Evolutionary conservation across 1,140 invertebrate species (phyloP).

Genomic region (Diprion similis): DNA sequence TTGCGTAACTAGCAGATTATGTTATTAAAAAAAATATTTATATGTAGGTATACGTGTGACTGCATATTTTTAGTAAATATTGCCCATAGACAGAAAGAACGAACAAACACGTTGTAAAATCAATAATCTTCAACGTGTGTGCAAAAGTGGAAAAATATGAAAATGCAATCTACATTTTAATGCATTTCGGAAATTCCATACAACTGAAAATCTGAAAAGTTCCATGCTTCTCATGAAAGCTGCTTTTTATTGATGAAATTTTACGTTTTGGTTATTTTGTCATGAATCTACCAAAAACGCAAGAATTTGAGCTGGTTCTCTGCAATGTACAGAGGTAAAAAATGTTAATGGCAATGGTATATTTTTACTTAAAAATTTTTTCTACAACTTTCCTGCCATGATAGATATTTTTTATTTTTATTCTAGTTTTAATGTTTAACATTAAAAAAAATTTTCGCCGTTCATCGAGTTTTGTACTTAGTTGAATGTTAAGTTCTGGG

Average conservation of each 20-base stretch:
- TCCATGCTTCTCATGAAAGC: neutral
- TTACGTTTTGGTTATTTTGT: neutral
- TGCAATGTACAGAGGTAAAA: neutral
- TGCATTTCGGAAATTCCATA: neutral
- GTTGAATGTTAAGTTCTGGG: conserved; percentile 32
- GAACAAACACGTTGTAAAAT: neutral
- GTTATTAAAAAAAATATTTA: conserved; percentile 6
- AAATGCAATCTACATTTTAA: conserved; percentile 11
- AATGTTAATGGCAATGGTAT: neutral
- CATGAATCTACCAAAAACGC: neutral
- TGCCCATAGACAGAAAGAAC: neutral
- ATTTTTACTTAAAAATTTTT: neutral
- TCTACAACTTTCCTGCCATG: neutral
- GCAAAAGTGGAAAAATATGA: conserved; percentile 18
- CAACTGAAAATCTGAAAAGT: neutral
- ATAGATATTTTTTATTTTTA: conserved; percentile 16
- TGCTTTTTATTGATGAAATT: neutral
- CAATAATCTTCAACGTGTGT: conserved; percentile 2
- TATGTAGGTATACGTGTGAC: neutral
- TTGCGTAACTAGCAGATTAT: conserved; percentile 2
- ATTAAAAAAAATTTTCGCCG: conserved; percentile 11
- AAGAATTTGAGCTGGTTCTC: conserved; percentile 12
- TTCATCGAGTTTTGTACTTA: conserved; percentile 40
- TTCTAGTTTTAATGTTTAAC: conserved; percentile 25
- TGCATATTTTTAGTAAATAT: neutral